Base-by-base conservation (phyloP, 1,140 invertebrate species). In the Melipona quadrifasciata region DNA sequence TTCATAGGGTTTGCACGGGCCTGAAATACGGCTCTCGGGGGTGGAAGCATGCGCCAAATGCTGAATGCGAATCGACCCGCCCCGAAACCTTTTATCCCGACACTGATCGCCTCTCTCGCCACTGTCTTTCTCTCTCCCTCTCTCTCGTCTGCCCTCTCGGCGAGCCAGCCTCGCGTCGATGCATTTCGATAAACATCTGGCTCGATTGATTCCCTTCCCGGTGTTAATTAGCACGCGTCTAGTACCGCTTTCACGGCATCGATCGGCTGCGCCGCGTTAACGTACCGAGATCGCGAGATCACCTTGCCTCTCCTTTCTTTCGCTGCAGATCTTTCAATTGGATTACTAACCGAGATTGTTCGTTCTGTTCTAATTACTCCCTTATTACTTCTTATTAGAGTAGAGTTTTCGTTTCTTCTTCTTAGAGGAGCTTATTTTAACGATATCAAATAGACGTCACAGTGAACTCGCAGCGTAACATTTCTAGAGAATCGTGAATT, bases 1-100 rank as follows among this genome's bases (percentile, higher is more conserved):
- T 90, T 86, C 87, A 90, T 86, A 71, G 89, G 89, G 88, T 91
- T 89, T 76, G 89, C 85, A 79, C 89, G 84, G 85, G 90, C 86
- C 76, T 80, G 85, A 88, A 88, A 84, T 84, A 84, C 75, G 85
- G 74, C 58, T 76, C 86, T 76, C 86, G 87, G 87, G 89, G 86
- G 84, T 85, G 88, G 86, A 91, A 83, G 93, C 93, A 94, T 94
- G 92, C 93, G 93, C 93, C 92, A 89, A 91, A 90, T 89, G 90
- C 89, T 84, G 87, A 90, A 90, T 89, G 83, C 86, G 85, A 86
- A 93, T 93, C 92, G 93, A 93, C 93, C 93, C 93, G 91, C 91
- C 91, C 90, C 87, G 85, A 84, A 76, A 89, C 82, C 87, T 93
- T 91, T 90, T 88, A 89, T 89, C 89, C 82, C 64, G 64, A 64